Percentiles rank a stretch among this genome's conserved stretches.
Evolutionary conservation across 2,888 invertebrate species (phyloP).

Genomic region (Drosophila nr. perissopoda): DNA sequence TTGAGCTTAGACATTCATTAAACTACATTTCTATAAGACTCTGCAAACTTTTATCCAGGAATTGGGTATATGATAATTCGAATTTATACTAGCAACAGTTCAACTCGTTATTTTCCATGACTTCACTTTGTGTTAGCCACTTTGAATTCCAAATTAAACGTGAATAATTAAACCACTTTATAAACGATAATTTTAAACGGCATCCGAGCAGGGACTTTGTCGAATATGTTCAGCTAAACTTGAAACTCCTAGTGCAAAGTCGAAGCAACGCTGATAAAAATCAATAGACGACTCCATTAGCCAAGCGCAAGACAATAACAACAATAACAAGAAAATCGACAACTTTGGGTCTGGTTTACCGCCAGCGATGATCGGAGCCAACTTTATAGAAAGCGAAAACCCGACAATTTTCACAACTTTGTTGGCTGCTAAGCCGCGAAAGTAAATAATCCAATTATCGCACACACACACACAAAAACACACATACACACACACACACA

Average conservation of each 20-base stretch:
- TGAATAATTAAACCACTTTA: neutral
- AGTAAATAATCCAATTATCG: conserved; percentile 82
- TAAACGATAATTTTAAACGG: conserved; percentile 3
- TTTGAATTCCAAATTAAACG: conserved; percentile 10
- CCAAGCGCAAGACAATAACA: conserved; percentile 24
- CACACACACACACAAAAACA: conserved; percentile 45
- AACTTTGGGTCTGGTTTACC: conserved; percentile 23
- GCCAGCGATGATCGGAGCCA: conserved; percentile 44
- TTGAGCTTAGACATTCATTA: neutral
- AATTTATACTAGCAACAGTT: neutral
- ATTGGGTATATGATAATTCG: neutral
- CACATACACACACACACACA: neutral
- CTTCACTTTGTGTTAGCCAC: neutral
- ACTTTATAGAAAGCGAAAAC: conserved; percentile 78
- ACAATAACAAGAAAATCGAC: conserved; percentile 8
- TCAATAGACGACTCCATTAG: conserved; percentile 58
- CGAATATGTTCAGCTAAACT: conserved; percentile 11
- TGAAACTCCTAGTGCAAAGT: conserved; percentile 50
- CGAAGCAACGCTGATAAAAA: conserved; percentile 36
- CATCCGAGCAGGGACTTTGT: conserved; percentile 7
- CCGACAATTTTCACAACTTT: conserved; percentile 75
- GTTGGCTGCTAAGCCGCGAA: conserved; percentile 75
- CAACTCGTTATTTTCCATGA: neutral
- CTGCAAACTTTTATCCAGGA: neutral
- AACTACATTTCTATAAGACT: neutral